phyloP scores from a whole-genome alignment of 2,113 vertebrate species.

The Acanthochromis polyacanthus region DNA sequence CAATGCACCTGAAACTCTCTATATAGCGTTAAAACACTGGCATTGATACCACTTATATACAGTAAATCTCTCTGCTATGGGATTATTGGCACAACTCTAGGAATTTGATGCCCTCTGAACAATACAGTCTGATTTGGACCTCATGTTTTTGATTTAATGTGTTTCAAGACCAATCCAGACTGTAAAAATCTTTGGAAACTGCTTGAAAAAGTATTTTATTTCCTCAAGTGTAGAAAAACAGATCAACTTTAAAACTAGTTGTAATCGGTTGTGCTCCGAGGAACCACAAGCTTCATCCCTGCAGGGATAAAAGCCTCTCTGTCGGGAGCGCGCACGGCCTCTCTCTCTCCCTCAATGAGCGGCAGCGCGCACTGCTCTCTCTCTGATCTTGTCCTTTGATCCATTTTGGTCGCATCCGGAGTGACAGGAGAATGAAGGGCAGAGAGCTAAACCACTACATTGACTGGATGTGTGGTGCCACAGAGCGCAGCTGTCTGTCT shows the following conservation, averaged over 20 bases:
- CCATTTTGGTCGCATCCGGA: constrained; percentile 57
- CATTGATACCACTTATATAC: not conserved
- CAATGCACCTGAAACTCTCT: too few species aligned
- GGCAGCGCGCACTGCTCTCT: constrained; percentile 3
- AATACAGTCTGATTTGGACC: not conserved
- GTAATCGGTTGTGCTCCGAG: not conserved
- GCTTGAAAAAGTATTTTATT: too few species aligned
- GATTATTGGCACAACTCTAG: too few species aligned
- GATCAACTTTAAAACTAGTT: too few species aligned
- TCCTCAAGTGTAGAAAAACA: too few species aligned
- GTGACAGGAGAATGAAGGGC: constrained; percentile 24
- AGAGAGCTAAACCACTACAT: constrained; percentile 4
- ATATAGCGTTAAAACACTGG: too few species aligned
- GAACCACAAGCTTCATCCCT: not conserved
- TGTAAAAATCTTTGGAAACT: too few species aligned
- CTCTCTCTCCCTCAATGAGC: not conserved
- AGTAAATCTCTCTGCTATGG: not conserved
- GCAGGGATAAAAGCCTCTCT: not conserved
- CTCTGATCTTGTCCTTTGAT: constrained; percentile 51
- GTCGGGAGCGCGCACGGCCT: not conserved
- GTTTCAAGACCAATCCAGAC: too few species aligned
- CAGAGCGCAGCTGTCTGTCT: not conserved
- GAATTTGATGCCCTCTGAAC: too few species aligned
- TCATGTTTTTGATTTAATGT: too few species aligned
- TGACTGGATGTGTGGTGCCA: not conserved